A percentile compares a stretch with the other conserved stretches of the same genome.
phyloP scores from a whole-genome alignment of 2,113 vertebrate genomes.

The Pogonocichla stellata region DNA sequence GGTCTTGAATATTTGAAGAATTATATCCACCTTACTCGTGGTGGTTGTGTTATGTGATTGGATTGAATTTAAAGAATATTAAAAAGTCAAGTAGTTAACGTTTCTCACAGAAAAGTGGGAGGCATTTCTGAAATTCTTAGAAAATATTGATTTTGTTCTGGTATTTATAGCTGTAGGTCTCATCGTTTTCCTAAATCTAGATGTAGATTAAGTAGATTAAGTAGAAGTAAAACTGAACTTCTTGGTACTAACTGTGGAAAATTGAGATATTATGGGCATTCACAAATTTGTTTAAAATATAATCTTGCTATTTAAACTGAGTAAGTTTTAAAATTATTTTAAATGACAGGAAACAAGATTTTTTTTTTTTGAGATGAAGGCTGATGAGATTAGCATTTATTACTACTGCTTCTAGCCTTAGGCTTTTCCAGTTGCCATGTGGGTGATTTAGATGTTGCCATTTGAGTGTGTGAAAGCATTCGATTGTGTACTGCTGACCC shows the following conservation, averaged over 20 bases:
- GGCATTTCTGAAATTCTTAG: neutral
- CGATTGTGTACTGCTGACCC: neutral
- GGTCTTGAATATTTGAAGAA: neutral
- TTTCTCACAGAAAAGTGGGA: neutral
- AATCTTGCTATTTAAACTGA: neutral
- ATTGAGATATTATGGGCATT: fast-evolving
- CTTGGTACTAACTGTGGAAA: neutral
- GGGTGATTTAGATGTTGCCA: neutral
- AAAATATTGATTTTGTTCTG: neutral
- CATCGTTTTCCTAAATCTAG: neutral
- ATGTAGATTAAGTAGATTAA: neutral
- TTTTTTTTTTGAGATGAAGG: neutral
- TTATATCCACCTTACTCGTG: neutral
- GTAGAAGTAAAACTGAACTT: neutral
- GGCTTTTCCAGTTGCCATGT: neutral
- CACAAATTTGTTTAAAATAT: neutral
- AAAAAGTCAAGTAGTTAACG: neutral
- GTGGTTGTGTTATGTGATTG: neutral
- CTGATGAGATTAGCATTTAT: neutral
- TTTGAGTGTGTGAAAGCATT: neutral
- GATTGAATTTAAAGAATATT: neutral
- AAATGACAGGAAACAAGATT: neutral
- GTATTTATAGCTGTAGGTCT: neutral
- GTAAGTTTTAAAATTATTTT: neutral
- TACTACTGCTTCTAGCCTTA: neutral